phyloP scores from a whole-genome alignment of 2,888 invertebrate genomes.

The Hypomecis atomaria region DNA sequence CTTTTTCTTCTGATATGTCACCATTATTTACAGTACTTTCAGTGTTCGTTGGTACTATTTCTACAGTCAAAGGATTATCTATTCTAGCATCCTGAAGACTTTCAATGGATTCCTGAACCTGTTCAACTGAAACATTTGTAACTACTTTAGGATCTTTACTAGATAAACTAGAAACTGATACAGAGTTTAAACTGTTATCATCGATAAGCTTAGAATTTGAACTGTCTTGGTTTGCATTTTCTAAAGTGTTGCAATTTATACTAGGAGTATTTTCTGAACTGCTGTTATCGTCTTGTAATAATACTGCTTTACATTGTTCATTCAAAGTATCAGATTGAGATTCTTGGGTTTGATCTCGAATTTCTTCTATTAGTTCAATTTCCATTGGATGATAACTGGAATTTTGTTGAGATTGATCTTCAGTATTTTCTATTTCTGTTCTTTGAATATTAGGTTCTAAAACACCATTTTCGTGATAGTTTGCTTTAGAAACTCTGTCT shows the following conservation, averaged over 20 bases:
- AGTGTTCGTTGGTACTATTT: background rate
- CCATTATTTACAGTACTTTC: background rate
- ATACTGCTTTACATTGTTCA: background rate
- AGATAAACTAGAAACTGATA: background rate
- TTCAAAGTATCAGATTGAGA: background rate
- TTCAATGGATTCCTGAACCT: background rate
- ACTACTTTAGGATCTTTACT: background rate
- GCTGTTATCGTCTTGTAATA: background rate
- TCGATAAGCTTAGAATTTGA: background rate
- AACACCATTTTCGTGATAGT: background rate
- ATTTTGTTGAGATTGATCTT: background rate
- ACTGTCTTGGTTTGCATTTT: background rate
- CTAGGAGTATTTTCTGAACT: background rate
- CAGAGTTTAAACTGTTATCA: background rate
- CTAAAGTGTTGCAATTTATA: conserved; percentile 1
- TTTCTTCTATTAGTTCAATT: background rate
- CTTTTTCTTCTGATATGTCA: background rate
- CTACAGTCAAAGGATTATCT: background rate
- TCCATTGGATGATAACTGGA: background rate
- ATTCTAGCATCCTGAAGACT: background rate
- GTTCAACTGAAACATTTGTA: background rate
- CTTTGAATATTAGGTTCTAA: background rate
- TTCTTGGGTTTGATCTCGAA: background rate
- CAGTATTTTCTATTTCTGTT: background rate
- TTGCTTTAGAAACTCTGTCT: background rate